Evolutionary conservation across 2,113 vertebrate species (phyloP).

Genomic region (Chamaea fasciata): DNA sequence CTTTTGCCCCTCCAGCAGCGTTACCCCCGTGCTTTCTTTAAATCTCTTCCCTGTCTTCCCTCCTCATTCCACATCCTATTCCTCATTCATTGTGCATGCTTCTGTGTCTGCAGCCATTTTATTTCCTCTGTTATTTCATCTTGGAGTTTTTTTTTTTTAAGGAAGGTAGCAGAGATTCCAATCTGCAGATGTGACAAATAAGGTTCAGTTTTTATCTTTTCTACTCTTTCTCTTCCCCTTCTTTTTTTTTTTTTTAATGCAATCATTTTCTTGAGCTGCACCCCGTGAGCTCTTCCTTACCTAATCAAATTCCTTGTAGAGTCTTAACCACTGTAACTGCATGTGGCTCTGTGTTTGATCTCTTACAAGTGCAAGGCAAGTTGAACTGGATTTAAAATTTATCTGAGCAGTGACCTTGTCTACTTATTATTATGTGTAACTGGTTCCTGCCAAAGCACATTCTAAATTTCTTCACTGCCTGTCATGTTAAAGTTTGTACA

Average conservation of each 20-base stretch:
- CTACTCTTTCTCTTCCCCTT: not conserved
- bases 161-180: not conserved
- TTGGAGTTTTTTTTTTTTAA: not conserved
- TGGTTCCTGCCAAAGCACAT: not conserved
- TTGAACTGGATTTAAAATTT: conserved; percentile 27
- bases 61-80: not conserved
- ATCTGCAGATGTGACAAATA: not conserved
- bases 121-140: not conserved
- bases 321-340: not conserved
- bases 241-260: not conserved
- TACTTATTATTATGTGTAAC: not conserved
- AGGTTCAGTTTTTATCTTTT: not conserved
- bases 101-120: not conserved
- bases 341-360: conserved; percentile 6
- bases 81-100: not conserved
- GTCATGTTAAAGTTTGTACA: not conserved
- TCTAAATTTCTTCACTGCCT: not conserved
- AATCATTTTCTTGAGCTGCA: not conserved
- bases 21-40: not conserved
- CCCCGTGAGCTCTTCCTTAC: not conserved
- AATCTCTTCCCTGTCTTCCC: not conserved
- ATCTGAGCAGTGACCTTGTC: not conserved
- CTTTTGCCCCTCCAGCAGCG: not conserved
- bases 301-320: conserved; percentile 32
- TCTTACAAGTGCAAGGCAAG: not conserved